Percentiles rank a stretch among this genome's conserved stretches.
Conservation (phyloP, 1,140 invertebrate genomes). For the Drosophila prosaltans region DNA sequence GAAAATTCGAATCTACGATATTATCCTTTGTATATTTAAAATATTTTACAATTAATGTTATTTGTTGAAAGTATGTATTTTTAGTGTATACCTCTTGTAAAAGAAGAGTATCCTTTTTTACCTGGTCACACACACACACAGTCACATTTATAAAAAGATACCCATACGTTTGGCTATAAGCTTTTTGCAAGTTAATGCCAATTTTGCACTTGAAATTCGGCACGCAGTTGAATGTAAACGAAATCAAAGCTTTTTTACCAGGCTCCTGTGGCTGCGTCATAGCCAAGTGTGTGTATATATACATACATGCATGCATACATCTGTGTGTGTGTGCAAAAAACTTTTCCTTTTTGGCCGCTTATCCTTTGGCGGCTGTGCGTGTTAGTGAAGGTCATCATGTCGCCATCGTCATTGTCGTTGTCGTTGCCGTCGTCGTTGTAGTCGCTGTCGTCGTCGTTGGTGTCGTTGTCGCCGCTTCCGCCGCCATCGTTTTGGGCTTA, state of each 20-base stretch:
- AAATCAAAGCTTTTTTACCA: constrained; percentile 65
- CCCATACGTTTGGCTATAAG: constrained; percentile 2
- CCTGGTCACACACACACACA: constrained; percentile 5
- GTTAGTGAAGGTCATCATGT: constrained; percentile 80
- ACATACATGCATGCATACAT: constrained; percentile 10
- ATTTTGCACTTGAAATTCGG: constrained; percentile 75
- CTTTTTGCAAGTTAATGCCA: constrained; percentile 68
- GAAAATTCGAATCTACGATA: no score
- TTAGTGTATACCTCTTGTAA: no score
- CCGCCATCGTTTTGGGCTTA: constrained; percentile 4
- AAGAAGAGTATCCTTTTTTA: no score
- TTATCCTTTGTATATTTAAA: no score
- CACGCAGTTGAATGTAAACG: constrained; percentile 64
- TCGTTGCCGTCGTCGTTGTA: constrained; percentile 26
- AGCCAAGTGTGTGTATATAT: constrained; percentile 16
- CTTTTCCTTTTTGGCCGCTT: constrained; percentile 59
- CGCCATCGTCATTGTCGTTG: constrained; percentile 34
- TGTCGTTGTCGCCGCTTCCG: constrained; percentile 16
- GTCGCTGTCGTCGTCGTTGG: constrained; percentile 21
- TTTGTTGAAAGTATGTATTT: no score
- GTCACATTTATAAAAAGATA: no score
- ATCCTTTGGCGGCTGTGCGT: constrained; percentile 62
- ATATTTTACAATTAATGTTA: no score
- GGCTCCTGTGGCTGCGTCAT: constrained; percentile 51
- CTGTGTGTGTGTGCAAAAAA: constrained; percentile 57